Percentiles rank a stretch among this genome's conserved stretches.
Evolutionary conservation across 1,140 invertebrate genomes (phyloP).

Genomic region (Lepidurus packardi): DNA sequence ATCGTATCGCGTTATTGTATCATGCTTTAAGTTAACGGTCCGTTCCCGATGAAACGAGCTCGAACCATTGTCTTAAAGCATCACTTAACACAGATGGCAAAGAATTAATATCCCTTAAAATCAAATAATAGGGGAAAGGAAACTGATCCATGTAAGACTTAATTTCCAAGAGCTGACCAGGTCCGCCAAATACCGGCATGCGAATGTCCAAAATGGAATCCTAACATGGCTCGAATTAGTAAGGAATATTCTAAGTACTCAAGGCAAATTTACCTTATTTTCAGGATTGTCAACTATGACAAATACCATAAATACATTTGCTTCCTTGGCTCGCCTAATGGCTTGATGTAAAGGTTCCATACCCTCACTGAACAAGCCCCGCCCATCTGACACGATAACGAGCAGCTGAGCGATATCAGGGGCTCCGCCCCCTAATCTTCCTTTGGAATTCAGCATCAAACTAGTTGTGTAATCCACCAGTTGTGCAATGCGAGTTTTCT

Average conservation of each 20-base stretch:
- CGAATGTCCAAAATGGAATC: slow-evolving; percentile 89
- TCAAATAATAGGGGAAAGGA: slow-evolving; percentile 97
- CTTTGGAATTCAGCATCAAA: slow-evolving; percentile 52
- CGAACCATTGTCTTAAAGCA: slow-evolving; percentile 96
- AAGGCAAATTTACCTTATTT: slow-evolving; percentile 63
- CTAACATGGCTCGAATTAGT: slow-evolving; percentile 48
- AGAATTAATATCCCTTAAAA: slow-evolving; percentile 78
- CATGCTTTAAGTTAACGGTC: neutral
- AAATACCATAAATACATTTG: slow-evolving; percentile 88
- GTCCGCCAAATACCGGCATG: slow-evolving; percentile 61
- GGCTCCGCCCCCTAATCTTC: slow-evolving; percentile 45
- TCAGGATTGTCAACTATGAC: slow-evolving; percentile 90
- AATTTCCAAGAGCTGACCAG: slow-evolving; percentile 56
- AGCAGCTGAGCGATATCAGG: slow-evolving; percentile 77
- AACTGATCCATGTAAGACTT: slow-evolving; percentile 86
- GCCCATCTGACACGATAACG: slow-evolving; percentile 88
- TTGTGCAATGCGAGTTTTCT: slow-evolving; percentile 69
- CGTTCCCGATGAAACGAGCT: slow-evolving; percentile 63
- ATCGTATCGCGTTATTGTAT: too few species aligned
- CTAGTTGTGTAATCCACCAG: slow-evolving; percentile 70
- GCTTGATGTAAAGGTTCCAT: slow-evolving; percentile 66
- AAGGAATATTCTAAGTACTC: neutral
- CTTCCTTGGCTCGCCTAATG: slow-evolving; percentile 68
- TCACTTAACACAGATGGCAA: slow-evolving; percentile 87
- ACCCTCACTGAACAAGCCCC: slow-evolving; percentile 87